A percentile compares a stretch with the other conserved stretches of the same genome.
Evolutionary conservation across 2,797 vertebrate genomes (phyloP).

Genomic region (Hydrocynus forskahlii): DNA sequence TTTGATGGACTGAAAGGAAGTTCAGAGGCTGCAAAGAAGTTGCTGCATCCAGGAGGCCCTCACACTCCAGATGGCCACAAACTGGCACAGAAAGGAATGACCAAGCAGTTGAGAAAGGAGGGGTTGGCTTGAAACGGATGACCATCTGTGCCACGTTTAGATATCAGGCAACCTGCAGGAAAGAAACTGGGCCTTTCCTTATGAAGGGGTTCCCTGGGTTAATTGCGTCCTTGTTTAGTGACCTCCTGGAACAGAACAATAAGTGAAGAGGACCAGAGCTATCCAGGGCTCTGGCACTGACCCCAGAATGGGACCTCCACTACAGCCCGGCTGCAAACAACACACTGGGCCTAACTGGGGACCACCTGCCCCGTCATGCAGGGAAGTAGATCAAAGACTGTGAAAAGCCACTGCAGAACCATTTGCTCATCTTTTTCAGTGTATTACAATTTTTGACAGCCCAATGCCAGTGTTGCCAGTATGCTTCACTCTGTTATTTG

Average conservation of each 20-base stretch:
- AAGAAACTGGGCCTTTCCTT: not conserved
- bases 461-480: not conserved
- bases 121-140: slow-evolving; percentile 34
- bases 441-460: slow-evolving; percentile 5
- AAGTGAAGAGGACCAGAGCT: slow-evolving; percentile 53
- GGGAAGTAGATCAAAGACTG: slow-evolving; percentile 12
- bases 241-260: slow-evolving; percentile 41
- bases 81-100: slow-evolving; percentile 25
- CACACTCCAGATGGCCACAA: slow-evolving; percentile 41
- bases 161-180: slow-evolving; percentile 1
- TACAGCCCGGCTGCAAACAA: slow-evolving; percentile 58
- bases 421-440: slow-evolving; percentile 24
- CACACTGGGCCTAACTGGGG: slow-evolving; percentile 68
- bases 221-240: slow-evolving; percentile 54
- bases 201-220: slow-evolving; percentile 41
- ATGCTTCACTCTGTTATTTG: not conserved
- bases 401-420: slow-evolving; percentile 3
- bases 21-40: slow-evolving; percentile 7
- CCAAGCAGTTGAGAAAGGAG: slow-evolving; percentile 19
- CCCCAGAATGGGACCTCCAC: slow-evolving; percentile 60
- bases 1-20: not conserved
- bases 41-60: slow-evolving; percentile 9
- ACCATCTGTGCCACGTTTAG: slow-evolving; percentile 43
- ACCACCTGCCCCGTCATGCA: slow-evolving; percentile 66
- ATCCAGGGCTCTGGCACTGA: slow-evolving; percentile 54